Evolutionary conservation across 2,888 invertebrate species (phyloP).

Genomic region (Apotomis betuletana): DNA sequence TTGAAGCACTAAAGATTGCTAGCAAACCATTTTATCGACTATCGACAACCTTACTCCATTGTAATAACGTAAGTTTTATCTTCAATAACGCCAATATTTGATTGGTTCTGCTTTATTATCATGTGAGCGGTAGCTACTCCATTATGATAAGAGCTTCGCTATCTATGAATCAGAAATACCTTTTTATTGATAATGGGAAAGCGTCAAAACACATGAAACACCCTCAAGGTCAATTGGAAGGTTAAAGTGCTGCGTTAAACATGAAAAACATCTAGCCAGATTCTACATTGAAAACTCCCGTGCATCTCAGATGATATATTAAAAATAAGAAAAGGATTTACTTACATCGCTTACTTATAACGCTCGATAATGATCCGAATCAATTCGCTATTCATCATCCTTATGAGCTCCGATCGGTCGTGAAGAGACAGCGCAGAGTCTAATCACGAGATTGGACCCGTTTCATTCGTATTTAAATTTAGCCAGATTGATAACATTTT

Average conservation of each 20-base stretch:
- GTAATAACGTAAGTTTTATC: neutral
- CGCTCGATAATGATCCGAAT: too few relatives aligned
- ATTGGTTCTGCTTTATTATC: slow-evolving; percentile 15
- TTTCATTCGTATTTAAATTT: too few relatives aligned
- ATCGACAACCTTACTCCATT: neutral
- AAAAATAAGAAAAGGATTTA: too few relatives aligned
- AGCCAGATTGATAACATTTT: too few relatives aligned
- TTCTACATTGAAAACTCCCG: too few relatives aligned
- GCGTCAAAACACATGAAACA: slow-evolving; percentile 18
- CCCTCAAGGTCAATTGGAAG: slow-evolving; percentile 17
- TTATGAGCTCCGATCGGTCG: too few relatives aligned
- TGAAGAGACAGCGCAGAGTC: too few relatives aligned
- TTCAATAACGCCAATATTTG: neutral
- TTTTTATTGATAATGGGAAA: slow-evolving; percentile 38
- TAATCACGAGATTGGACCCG: too few relatives aligned
- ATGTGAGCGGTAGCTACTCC: slow-evolving; percentile 50
- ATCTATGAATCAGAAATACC: slow-evolving; percentile 52
- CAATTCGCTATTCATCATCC: too few relatives aligned
- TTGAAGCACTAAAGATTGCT: slow-evolving; percentile 15
- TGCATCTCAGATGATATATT: too few relatives aligned
- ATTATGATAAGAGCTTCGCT: slow-evolving; percentile 80
- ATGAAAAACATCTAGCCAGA: too few relatives aligned
- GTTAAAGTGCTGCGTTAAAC: neutral
- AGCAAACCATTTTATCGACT: neutral
- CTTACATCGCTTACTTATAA: too few relatives aligned